Evolutionary conservation across 2,888 invertebrate genomes (phyloP).

Genomic region (Nephrotoma guestfalica): DNA sequence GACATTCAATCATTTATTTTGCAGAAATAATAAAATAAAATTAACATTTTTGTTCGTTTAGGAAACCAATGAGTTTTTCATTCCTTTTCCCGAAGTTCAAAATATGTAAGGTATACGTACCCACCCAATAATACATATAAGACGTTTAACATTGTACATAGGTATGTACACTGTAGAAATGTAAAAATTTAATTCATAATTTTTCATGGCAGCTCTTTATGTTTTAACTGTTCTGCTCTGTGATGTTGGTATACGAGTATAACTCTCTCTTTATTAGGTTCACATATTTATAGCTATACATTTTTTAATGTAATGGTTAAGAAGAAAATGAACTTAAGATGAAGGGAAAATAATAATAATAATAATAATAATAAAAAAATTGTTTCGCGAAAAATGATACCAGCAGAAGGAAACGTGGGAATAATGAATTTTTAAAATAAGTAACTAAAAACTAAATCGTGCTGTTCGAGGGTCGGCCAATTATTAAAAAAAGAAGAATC

Average conservation of each 20-base stretch:
- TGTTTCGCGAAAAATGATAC: neutral
- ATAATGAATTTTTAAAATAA: neutral
- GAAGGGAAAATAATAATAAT: neutral
- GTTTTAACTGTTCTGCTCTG: neutral
- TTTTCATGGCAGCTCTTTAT: neutral
- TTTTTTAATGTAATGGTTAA: neutral
- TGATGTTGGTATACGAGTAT: neutral
- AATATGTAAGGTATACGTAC: neutral
- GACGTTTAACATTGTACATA: neutral
- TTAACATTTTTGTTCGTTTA: neutral
- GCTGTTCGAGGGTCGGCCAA: slow-evolving; percentile 1
- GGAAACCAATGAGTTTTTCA: neutral
- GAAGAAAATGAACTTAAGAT: neutral
- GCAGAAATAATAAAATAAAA: neutral
- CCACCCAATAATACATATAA: neutral
- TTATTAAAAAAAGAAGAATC: neutral
- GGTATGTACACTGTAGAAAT: neutral
- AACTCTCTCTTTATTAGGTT: neutral
- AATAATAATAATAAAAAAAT: neutral
- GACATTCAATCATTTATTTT: neutral
- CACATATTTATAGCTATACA: neutral
- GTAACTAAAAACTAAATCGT: neutral
- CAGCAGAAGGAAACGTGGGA: slow-evolving; percentile 3
- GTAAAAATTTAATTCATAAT: neutral
- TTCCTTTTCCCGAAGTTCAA: neutral